phyloP scores from a whole-genome alignment of 1,140 invertebrate genomes.

The Tribolium castaneum region DNA sequence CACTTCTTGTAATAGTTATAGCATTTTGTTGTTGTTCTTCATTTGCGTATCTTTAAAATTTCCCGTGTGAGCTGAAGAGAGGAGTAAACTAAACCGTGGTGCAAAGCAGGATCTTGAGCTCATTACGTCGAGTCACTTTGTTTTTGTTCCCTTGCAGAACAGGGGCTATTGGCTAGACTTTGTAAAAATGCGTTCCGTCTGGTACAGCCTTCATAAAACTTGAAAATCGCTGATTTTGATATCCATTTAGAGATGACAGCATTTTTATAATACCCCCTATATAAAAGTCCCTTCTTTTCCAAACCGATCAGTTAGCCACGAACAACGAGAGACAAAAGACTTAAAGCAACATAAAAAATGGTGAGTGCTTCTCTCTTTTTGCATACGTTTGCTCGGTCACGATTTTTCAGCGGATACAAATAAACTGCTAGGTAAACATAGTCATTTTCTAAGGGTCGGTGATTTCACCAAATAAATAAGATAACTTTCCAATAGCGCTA shows the following conservation, averaged over 20 bases:
- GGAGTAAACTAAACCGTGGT: not conserved
- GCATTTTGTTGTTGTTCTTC: not conserved
- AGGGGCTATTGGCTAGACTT: conserved; percentile 40
- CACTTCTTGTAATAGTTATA: too few relatives aligned
- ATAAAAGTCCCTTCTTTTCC: conserved; percentile 39
- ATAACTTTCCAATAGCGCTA: too few relatives aligned
- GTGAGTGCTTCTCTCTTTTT: not conserved
- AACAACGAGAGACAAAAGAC: conserved; percentile 39
- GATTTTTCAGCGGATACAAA: too few relatives aligned
- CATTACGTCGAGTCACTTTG: conserved; percentile 30
- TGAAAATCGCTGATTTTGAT: conserved; percentile 40
- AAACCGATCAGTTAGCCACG: conserved; percentile 2
- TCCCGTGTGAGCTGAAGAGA: too few relatives aligned
- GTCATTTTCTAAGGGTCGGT: too few relatives aligned
- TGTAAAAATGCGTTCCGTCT: conserved; percentile 31
- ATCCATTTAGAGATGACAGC: conserved; percentile 38
- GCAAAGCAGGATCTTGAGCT: not conserved
- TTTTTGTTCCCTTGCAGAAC: conserved; percentile 40
- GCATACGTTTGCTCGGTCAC: not conserved
- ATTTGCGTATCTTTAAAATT: not conserved
- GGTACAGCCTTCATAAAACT: conserved; percentile 34
- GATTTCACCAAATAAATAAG: too few relatives aligned
- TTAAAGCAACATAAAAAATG: conserved; percentile 8
- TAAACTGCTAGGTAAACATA: too few relatives aligned
- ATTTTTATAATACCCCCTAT: conserved; percentile 21